A percentile compares a stretch with the other conserved stretches of the same genome.
These are phyloP conservation scores for Microctenopoma lineatum DNA, from an alignment of 2,797 vertebrate genomes.

Conservation along the genomic window DNA sequence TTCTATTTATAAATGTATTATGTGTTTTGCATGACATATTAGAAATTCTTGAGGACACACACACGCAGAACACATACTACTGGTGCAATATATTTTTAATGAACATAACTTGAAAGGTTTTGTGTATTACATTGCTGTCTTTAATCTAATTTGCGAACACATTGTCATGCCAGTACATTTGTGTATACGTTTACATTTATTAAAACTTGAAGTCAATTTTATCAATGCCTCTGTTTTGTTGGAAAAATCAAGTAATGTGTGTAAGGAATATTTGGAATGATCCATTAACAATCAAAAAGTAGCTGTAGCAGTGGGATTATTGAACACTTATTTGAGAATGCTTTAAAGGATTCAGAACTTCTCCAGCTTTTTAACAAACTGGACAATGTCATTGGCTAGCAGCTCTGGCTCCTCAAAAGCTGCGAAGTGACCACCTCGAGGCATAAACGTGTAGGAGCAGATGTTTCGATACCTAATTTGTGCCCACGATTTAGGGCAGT, in stretches of 20 bases:
- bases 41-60: background rate
- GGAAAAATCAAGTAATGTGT: slow-evolving; percentile 6
- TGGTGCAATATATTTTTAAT: slow-evolving; percentile 56
- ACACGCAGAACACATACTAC: slow-evolving; percentile 21
- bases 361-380: slow-evolving; percentile 88
- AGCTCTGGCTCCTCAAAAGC: slow-evolving; percentile 90
- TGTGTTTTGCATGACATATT: slow-evolving; percentile 15
- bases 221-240: slow-evolving; percentile 13
- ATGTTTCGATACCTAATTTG: slow-evolving; percentile 78
- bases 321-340: background rate
- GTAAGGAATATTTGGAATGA: slow-evolving; percentile 8
- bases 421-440: slow-evolving; percentile 89
- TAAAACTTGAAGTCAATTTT: slow-evolving; percentile 24
- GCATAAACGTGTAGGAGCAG: slow-evolving; percentile 85
- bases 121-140: slow-evolving; percentile 19
- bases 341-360: slow-evolving; percentile 46
- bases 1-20: slow-evolving; percentile 34
- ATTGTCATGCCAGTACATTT: slow-evolving; percentile 12
- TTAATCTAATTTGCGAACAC: slow-evolving; percentile 9
- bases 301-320: too few relatives aligned
- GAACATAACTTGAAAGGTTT: slow-evolving; percentile 33
- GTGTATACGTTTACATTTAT: slow-evolving; percentile 43
- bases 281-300: background rate
- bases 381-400: slow-evolving; percentile 84
- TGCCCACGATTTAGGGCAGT: slow-evolving; percentile 83